A percentile compares a stretch with the other conserved stretches of the same genome.
These are phyloP conservation scores for Carabus problematicus DNA, from an alignment of 2,888 invertebrate genomes.

Conservation along the genomic window DNA sequence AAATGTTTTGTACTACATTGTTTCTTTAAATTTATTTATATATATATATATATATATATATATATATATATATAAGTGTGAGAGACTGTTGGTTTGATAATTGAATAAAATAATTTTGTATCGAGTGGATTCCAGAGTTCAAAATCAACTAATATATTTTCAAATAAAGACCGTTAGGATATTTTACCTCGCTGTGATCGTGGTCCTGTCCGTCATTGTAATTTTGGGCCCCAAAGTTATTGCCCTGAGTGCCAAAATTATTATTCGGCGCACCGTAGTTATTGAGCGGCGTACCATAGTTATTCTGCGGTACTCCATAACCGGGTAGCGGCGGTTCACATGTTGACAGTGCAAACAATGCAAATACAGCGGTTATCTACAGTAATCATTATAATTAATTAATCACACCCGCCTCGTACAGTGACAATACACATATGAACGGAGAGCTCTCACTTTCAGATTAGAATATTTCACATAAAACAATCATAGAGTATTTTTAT, in stretches of 20 bases:
- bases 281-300: slow-evolving; percentile 49
- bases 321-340: slow-evolving; percentile 52
- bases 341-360: slow-evolving; percentile 18
- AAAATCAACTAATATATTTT: no score
- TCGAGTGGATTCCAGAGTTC: no score
- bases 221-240: slow-evolving; percentile 14
- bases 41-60: neutral
- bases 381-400: slow-evolving; percentile 6
- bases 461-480: no score
- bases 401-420: neutral
- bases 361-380: neutral
- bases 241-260: slow-evolving; percentile 2
- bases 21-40: no score
- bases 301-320: slow-evolving; percentile 50
- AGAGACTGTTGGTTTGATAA: no score
- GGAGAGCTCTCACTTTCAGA: neutral
- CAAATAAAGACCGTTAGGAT: no score
- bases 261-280: slow-evolving; percentile 44
- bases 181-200: slow-evolving; percentile 38
- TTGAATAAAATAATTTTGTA: no score
- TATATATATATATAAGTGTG: neutral
- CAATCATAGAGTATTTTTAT: no score
- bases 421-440: neutral
- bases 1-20: no score
- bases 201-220: slow-evolving; percentile 33